Base-by-base conservation (phyloP, 2,888 invertebrate species). In the Temnothorax ravouxi region DNA sequence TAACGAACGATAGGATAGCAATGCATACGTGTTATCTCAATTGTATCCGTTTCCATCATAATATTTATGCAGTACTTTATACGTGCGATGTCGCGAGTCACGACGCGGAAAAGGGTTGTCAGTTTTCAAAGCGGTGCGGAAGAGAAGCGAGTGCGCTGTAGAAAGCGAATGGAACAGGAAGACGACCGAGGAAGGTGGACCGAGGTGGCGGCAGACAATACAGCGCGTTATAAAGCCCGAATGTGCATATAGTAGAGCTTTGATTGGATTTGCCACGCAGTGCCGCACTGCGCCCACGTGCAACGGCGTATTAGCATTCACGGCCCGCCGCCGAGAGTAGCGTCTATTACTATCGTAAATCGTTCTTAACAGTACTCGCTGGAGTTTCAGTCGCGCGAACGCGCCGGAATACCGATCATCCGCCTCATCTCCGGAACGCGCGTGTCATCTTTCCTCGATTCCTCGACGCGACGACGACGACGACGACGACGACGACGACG, bases 191-290 rank as follows among this genome's bases (percentile, higher is more conserved):
- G 84, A 87, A 83, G 82, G 82, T 76, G 61, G 79, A 66, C 81
- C 75, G 83, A 75, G 74, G 50, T 74, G 74, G 47, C 74, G 86
- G 85, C 86, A 81, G 89, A 87, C 84, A 90, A 89, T 85, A 86
- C 82, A 50, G 77, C 76, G 80, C 69, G 75, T 87, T 88, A 88
- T 81, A 85, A 75, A 88, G 86, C 83, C 86, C 85, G 84, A 89
- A 90, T 86, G 83, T 52, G 67, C 83, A 85, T 90, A 87, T 90
- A 87, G 91, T 91, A 86, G 87, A 62, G 83, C 89, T 93, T 93
- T 94, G 94, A 94, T 94, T 94, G 93, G 91, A 94, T 94, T 93
- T 93, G 93, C 92, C 88, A 93, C 93, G 93, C 92, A 88, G 89
- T 75, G 88, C 86, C 89, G 80, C 85, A 84, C 77, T 86, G 88